These are phyloP conservation scores for Parthenolecanium corni DNA, from an alignment of 2,888 invertebrate species.

Conservation along the genomic window DNA sequence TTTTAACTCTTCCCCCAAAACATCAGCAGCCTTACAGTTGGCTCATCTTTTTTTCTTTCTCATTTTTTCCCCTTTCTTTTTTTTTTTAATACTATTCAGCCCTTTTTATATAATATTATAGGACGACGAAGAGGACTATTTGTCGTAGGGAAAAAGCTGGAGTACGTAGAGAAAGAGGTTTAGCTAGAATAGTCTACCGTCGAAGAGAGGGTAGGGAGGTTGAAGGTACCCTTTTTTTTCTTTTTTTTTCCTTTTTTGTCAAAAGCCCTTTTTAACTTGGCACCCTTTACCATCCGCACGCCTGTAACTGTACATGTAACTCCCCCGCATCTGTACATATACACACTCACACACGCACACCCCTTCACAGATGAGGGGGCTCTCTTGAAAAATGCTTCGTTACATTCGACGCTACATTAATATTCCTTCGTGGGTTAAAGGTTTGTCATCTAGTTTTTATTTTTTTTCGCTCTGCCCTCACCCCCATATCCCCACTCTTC, in stretches of 20 bases:
- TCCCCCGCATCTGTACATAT: conserved; percentile 13
- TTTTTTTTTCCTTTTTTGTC: not conserved
- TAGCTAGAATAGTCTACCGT: not conserved
- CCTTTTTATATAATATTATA: conserved; percentile 28
- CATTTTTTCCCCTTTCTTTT: not conserved
- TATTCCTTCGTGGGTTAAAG: conserved; percentile 28
- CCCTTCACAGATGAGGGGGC: conserved; percentile 3
- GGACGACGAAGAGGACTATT: not conserved
- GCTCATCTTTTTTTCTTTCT: conserved; percentile 25
- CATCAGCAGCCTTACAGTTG: conserved; percentile 27
- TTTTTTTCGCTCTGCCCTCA: too few species aligned
- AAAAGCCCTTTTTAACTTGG: conserved; percentile 29
- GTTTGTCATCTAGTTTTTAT: conserved; percentile 25
- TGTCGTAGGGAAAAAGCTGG: not conserved
- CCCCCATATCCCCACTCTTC: too few species aligned
- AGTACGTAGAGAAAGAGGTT: not conserved
- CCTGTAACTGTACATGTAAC: conserved; percentile 18
- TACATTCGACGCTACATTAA: conserved; percentile 29
- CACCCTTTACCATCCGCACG: conserved; percentile 27
- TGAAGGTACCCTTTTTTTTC: not conserved
- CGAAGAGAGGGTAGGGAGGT: conserved; percentile 11
- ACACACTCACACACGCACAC: too few species aligned
- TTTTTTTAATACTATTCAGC: conserved; percentile 13
- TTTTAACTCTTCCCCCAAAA: conserved; percentile 28
- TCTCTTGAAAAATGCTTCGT: conserved; percentile 27